Conservation (phyloP, 2,113 vertebrate species). For the Struthidea cinerea region DNA sequence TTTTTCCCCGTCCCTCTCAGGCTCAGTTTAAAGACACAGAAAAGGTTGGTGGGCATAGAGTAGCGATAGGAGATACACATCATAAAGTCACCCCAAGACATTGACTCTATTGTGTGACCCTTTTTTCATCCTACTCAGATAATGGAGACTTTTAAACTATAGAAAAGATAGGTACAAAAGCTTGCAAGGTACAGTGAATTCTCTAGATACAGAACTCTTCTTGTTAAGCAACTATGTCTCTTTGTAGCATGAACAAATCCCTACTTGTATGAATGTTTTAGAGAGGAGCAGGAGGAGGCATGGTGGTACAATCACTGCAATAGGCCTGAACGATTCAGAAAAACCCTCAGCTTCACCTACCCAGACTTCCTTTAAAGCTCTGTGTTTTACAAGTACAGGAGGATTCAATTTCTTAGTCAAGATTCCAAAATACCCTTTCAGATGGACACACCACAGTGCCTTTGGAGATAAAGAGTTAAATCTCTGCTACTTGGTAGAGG, state of each 20-base stretch:
- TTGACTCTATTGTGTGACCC: background rate
- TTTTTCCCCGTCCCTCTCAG: no score
- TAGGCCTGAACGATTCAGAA: background rate
- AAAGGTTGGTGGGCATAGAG: no score
- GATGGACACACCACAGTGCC: background rate
- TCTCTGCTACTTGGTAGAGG: background rate
- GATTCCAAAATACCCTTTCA: background rate
- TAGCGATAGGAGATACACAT: no score
- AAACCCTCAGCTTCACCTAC: background rate
- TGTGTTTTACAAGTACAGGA: background rate
- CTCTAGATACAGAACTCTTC: background rate
- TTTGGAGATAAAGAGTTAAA: background rate
- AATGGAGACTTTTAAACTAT: background rate
- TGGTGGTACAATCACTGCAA: background rate
- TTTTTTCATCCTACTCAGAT: background rate
- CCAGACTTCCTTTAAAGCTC: background rate
- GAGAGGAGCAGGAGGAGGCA: background rate
- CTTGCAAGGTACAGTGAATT: background rate
- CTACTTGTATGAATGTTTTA: background rate
- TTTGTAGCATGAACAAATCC: background rate
- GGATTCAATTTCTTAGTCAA: background rate
- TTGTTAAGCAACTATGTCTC: background rate
- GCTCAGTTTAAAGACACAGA: no score
- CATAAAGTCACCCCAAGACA: no score
- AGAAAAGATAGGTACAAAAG: background rate